phyloP scores from a whole-genome alignment of 2,113 vertebrate species.

The Scomber colias region DNA sequence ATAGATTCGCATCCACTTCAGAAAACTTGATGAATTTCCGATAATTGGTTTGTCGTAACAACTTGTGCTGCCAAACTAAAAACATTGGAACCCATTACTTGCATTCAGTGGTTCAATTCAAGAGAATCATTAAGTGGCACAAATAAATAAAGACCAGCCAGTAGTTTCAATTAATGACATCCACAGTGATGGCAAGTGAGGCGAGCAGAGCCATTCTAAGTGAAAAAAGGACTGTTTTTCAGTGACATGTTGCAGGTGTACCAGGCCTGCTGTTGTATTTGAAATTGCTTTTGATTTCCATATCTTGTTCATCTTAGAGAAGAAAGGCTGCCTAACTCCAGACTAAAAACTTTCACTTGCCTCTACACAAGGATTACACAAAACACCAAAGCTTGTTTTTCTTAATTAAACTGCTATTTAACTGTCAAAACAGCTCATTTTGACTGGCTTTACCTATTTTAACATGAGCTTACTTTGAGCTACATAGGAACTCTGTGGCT shows the following conservation, averaged over 20 bases:
- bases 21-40: too few relatives aligned
- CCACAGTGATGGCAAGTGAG: not conserved
- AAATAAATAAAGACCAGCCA: conserved; percentile 28
- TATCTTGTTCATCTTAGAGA: conserved; percentile 8
- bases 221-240: conserved; percentile 6
- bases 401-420: not conserved
- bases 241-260: conserved; percentile 19
- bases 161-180: conserved; percentile 32
- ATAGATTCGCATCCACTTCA: too few relatives aligned
- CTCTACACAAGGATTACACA: not conserved
- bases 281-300: conserved; percentile 29
- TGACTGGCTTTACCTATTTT: not conserved
- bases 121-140: conserved; percentile 5
- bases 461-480: not conserved
- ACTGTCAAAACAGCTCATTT: not conserved
- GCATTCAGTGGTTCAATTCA: not conserved
- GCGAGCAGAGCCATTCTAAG: not conserved
- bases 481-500: conserved; percentile 18
- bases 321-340: not conserved
- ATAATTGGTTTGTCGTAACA: not conserved
- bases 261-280: not conserved
- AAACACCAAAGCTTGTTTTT: not conserved
- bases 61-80: not conserved
- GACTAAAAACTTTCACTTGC: conserved; percentile 7
- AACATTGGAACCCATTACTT: not conserved